A percentile compares a stretch with the other conserved stretches of the same genome.
Evolutionary conservation across 2,888 invertebrate genomes (phyloP).

Genomic region (Pheosia gnoma): DNA sequence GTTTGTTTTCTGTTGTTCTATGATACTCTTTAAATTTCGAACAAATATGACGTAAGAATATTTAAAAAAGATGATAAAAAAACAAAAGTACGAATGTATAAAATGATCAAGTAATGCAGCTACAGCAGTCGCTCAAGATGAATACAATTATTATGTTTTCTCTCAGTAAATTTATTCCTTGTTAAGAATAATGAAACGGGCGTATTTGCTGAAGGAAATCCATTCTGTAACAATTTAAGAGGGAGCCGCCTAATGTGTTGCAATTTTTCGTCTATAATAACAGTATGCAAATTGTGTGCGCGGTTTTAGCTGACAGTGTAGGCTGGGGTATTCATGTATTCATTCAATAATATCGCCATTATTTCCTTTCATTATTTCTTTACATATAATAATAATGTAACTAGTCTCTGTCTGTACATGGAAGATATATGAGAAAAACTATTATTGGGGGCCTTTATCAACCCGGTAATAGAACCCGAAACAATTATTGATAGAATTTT

Average conservation of each 20-base stretch:
- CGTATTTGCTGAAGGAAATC: conserved; percentile 77
- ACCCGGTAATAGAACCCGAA: no score
- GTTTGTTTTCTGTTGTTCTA: conserved; percentile 59
- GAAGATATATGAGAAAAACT: no score
- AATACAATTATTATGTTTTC: conserved; percentile 81
- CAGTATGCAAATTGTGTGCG: conserved; percentile 61
- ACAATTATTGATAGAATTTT: no score
- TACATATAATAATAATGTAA: no score
- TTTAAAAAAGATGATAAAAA: conserved; percentile 40
- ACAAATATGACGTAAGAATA: conserved; percentile 30
- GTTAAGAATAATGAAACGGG: conserved; percentile 80
- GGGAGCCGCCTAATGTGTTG: conserved; percentile 72
- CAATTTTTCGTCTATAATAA: conserved; percentile 76
- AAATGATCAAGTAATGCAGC: conserved; percentile 78
- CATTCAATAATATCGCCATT: conserved; percentile 1
- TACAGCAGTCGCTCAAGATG: conserved; percentile 76
- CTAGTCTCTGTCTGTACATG: no score
- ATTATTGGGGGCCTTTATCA: no score
- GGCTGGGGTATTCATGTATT: conserved; percentile 23
- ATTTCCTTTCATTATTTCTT: no score
- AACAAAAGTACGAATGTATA: conserved; percentile 66
- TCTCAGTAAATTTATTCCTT: conserved; percentile 79
- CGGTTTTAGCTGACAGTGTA: conserved; percentile 16
- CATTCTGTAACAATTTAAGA: conserved; percentile 79
- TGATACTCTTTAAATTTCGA: conserved; percentile 28